Conservation (phyloP, 2,113 vertebrate species). For the Mobula birostris region DNA sequence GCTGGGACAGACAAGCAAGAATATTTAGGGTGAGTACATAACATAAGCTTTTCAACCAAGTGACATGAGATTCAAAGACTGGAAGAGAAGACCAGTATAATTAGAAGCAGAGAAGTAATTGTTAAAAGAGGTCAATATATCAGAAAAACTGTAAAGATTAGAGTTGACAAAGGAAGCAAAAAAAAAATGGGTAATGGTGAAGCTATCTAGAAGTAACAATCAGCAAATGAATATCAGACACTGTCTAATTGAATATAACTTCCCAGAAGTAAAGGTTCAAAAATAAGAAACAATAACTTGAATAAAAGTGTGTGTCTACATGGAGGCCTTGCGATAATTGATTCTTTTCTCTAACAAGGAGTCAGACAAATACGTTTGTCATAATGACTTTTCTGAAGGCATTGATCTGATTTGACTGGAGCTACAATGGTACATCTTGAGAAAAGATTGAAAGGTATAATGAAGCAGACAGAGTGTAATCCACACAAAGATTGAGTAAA, state of each 20-base stretch:
- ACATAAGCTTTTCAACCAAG: not conserved
- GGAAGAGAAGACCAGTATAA: not conserved
- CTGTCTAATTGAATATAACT: not conserved
- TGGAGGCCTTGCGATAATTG: no score
- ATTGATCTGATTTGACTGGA: not conserved
- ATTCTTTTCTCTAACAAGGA: not conserved
- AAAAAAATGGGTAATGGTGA: not conserved
- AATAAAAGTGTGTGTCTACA: not conserved
- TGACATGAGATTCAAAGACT: not conserved
- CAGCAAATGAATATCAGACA: not conserved
- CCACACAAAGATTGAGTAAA: not conserved
- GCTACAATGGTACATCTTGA: not conserved
- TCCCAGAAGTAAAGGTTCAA: not conserved
- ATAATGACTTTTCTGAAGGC: not conserved
- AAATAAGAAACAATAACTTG: not conserved
- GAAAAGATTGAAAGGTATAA: not conserved
- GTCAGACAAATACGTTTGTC: not conserved
- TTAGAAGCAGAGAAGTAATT: not conserved
- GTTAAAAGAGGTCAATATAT: not conserved
- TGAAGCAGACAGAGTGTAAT: not conserved
- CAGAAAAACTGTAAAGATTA: not conserved
- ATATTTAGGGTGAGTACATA: not conserved
- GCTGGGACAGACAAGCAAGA: not conserved
- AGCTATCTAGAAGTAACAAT: not conserved
- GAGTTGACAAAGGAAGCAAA: not conserved